Evolutionary conservation across 2,113 vertebrate species (phyloP).

Genomic region (Colossoma macropomum): DNA sequence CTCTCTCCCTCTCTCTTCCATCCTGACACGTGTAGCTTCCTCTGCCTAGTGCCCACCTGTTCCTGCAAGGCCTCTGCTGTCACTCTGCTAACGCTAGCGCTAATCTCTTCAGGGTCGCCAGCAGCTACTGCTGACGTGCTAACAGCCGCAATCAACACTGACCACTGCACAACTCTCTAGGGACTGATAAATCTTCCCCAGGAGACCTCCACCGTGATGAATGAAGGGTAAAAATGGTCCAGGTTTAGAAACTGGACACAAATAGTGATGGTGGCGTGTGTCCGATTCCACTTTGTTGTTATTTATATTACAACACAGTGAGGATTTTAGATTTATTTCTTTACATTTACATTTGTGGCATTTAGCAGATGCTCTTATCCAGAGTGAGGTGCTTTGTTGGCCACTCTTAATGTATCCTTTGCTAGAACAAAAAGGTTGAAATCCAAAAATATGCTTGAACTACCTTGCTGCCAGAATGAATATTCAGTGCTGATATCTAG

Average conservation of each 20-base stretch:
- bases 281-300: neutral
- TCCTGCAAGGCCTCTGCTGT: constrained; percentile 46
- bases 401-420: too few relatives aligned
- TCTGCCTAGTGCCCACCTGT: constrained; percentile 66
- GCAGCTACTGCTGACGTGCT: constrained; percentile 48
- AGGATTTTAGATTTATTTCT: too few relatives aligned
- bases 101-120: constrained; percentile 43
- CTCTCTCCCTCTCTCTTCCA: constrained; percentile 55
- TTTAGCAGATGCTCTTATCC: too few relatives aligned
- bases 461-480: too few relatives aligned
- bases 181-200: neutral
- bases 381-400: too few relatives aligned
- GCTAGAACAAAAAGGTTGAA: too few relatives aligned
- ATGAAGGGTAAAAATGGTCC: neutral
- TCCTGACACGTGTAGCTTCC: constrained; percentile 69
- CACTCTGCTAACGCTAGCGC: constrained; percentile 35
- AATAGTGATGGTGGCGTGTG: too few relatives aligned
- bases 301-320: neutral
- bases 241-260: neutral
- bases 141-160: constrained; percentile 48
- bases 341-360: too few relatives aligned
- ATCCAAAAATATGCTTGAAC: too few relatives aligned
- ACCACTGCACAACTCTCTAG: constrained; percentile 8
- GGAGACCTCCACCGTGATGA: neutral
- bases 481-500: too few relatives aligned